Evolutionary conservation across 1,140 invertebrate species (phyloP).

Genomic region (Eueides isabella): DNA sequence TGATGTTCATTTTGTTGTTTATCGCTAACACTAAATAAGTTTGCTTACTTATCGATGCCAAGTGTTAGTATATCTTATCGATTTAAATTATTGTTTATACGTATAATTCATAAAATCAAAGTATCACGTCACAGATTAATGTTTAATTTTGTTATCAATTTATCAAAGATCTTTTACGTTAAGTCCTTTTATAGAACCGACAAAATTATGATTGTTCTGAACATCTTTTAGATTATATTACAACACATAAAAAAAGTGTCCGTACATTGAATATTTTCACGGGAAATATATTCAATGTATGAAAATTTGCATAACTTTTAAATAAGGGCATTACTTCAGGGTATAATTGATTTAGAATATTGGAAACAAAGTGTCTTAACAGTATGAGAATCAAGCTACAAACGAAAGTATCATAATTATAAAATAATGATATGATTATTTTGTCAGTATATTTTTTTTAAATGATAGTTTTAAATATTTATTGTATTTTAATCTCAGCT

Average conservation of each 20-base stretch:
- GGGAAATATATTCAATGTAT: no score
- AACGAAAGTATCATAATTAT: no score
- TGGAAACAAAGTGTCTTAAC: no score
- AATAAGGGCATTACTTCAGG: no score
- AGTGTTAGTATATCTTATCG: slow-evolving; percentile 39
- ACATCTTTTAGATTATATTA: no score
- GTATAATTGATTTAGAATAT: no score
- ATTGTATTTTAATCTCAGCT: neutral
- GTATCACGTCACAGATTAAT: neutral
- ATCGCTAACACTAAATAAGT: slow-evolving; percentile 11
- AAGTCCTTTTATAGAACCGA: neutral
- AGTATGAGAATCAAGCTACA: no score
- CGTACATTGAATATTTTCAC: no score
- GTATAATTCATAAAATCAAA: slow-evolving; percentile 26
- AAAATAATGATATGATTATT: no score
- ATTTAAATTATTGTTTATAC: slow-evolving; percentile 30
- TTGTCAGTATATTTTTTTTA: neutral
- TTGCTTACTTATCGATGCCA: slow-evolving; percentile 16
- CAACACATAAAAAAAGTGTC: no score
- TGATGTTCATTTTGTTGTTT: slow-evolving; percentile 24
- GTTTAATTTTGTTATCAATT: neutral
- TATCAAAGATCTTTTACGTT: neutral
- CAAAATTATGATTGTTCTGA: neutral
- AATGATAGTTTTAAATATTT: neutral
- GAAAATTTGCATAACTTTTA: no score